phyloP scores from a whole-genome alignment of 2,797 vertebrate genomes.

The Uromys caudimaculatus region DNA sequence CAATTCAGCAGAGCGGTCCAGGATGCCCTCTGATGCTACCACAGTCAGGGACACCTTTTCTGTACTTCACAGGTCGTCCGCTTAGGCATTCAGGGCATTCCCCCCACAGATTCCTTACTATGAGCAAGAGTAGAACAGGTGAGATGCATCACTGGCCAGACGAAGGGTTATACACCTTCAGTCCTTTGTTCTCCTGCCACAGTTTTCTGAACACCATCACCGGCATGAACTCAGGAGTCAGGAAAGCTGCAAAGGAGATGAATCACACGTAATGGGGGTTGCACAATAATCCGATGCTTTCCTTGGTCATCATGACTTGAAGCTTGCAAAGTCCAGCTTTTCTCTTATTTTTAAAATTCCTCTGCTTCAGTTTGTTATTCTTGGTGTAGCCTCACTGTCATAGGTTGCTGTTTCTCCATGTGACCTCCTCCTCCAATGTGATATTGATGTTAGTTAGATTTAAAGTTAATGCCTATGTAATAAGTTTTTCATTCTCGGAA shows the following conservation, averaged over 20 bases:
- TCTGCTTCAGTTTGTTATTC: neutral
- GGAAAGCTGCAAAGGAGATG: neutral
- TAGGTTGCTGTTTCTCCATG: neutral
- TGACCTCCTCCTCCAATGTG: neutral
- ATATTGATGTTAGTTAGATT: neutral
- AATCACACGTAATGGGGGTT: neutral
- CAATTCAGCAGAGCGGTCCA: neutral
- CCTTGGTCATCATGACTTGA: neutral
- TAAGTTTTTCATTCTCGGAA: neutral
- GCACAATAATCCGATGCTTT: neutral
- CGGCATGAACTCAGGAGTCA: neutral
- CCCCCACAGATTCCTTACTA: neutral
- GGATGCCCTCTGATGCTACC: neutral
- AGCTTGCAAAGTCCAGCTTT: neutral
- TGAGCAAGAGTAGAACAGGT: neutral
- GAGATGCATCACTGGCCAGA: neutral
- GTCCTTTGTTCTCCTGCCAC: neutral
- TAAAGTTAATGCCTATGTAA: neutral
- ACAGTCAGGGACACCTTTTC: neutral
- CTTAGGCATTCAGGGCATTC: neutral
- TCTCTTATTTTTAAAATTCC: neutral
- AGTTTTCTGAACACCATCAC: neutral
- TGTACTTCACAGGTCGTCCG: neutral
- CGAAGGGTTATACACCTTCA: neutral
- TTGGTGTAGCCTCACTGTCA: conserved; percentile 6